These are phyloP conservation scores for Hyles euphorbiae DNA, from an alignment of 1,140 invertebrate species.

Conservation along the genomic window DNA sequence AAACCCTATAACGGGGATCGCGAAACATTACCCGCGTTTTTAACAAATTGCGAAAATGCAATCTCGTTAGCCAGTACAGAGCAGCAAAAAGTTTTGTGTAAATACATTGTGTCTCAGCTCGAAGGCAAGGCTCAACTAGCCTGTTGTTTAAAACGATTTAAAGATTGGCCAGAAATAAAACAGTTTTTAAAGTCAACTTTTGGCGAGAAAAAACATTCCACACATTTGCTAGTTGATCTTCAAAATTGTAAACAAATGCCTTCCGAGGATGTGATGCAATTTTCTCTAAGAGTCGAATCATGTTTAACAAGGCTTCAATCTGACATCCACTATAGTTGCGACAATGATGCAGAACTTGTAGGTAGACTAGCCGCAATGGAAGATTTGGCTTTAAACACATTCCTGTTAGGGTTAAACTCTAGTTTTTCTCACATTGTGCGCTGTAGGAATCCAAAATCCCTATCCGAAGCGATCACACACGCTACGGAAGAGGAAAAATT, in stretches of 20 bases:
- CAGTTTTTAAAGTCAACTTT: conserved; percentile 24
- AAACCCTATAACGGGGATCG: conserved; percentile 16
- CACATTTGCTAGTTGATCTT: conserved; percentile 26
- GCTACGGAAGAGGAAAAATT: conserved; percentile 26
- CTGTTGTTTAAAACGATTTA: conserved; percentile 20
- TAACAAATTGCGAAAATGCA: conserved; percentile 24
- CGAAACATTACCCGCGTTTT: conserved; percentile 18
- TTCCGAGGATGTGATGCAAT: conserved; percentile 24
- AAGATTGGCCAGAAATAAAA: conserved; percentile 20
- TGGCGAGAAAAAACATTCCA: conserved; percentile 28
- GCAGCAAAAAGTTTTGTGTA: conserved; percentile 19
- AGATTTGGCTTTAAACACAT: conserved; percentile 28
- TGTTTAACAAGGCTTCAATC: conserved; percentile 24
- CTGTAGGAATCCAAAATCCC: conserved; percentile 21
- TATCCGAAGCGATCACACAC: conserved; percentile 18
- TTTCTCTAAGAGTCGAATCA: conserved; percentile 19
- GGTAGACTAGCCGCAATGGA: conserved; percentile 32
- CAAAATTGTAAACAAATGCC: conserved; percentile 22
- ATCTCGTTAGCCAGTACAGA: conserved; percentile 11
- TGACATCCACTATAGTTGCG: conserved; percentile 21
- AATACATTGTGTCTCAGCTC: conserved; percentile 26
- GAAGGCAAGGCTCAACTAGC: conserved; percentile 8
- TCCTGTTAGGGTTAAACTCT: conserved; percentile 25
- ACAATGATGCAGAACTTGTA: conserved; percentile 11
- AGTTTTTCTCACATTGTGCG: conserved; percentile 20